Evolutionary conservation across 2,888 invertebrate species (phyloP).

Genomic region (Seira sanloemensis): DNA sequence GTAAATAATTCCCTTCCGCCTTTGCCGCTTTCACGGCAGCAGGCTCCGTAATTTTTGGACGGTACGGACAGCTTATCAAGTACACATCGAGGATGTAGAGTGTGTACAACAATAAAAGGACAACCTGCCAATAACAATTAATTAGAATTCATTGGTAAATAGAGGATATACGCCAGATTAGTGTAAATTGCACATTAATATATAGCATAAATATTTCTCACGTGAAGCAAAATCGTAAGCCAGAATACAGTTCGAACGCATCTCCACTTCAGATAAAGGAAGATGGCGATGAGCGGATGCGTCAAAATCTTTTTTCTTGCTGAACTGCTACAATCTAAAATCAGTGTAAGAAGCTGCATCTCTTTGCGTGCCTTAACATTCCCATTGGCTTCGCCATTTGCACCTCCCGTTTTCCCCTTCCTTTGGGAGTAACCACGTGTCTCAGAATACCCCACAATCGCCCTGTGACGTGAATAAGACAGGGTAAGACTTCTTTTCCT

Average conservation of each 20-base stretch:
- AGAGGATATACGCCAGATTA: no score
- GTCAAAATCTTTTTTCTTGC: slow-evolving; percentile 72
- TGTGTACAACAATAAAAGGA: slow-evolving; percentile 69
- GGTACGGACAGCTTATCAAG: slow-evolving; percentile 71
- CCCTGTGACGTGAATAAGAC: slow-evolving; percentile 44
- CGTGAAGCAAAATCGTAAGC: slow-evolving; percentile 69
- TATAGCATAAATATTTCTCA: slow-evolving; percentile 30
- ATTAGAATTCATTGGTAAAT: no score
- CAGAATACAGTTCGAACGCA: slow-evolving; percentile 70
- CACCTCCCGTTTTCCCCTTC: slow-evolving; percentile 28
- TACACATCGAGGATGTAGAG: slow-evolving; percentile 72
- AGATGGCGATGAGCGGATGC: slow-evolving; percentile 71
- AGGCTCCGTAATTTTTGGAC: slow-evolving; percentile 72
- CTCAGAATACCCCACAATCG: slow-evolving; percentile 72
- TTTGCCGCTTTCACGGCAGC: slow-evolving; percentile 70
- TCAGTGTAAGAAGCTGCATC: slow-evolving; percentile 69
- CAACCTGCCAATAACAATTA: slow-evolving; percentile 53
- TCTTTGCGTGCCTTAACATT: slow-evolving; percentile 68
- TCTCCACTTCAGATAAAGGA: slow-evolving; percentile 71
- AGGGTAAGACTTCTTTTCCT: neutral
- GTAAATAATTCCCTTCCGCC: slow-evolving; percentile 64
- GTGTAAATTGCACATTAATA: neutral
- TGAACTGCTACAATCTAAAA: slow-evolving; percentile 71
- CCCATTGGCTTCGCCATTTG: slow-evolving; percentile 43
- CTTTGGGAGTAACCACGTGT: slow-evolving; percentile 63